Evolutionary conservation across 2,888 invertebrate species (phyloP), one percentile per base, ranked within the genome.

Genomic region (Eumacrocentrus americanus): DNA sequence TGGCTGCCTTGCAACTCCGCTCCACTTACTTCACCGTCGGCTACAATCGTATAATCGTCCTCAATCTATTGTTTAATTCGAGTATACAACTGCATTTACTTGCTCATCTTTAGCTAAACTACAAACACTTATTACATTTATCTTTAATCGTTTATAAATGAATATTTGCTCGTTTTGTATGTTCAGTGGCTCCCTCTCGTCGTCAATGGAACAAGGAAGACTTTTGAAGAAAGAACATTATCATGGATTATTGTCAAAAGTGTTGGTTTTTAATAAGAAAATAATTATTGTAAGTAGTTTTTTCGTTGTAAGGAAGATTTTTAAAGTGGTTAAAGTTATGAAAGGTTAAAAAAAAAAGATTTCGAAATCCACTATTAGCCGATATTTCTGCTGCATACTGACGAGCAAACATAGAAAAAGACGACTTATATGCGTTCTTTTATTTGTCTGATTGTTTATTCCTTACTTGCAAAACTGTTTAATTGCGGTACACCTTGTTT

Each of bases 71-170:
- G 47, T 35, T 52, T 53, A 63, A 66, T 73, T 72, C 71, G 74
- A 78, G 72, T 75, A 78, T 76, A 77, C 76, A 76, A 74, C 74
- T 74, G 48, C 22, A 57, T 48, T 58, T 44, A 58, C 20, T 58
- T 52, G 9, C 64, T 58, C 75, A 70, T 73, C 75, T 77, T 78
- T 77, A 74, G 72, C 78, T 80, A 80, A 71, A 72, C 80, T 80
- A 79, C 78, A 68, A 73, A 80, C 80, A 80, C 76, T 78, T 77
- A 80, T 72, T 77, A 80, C 79, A 79, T 76, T 77, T 78, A 79
- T 76, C 18, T 50, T 57, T 42, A 47, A 53, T 50, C 57, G 23
- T 59, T 61, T 50, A 46, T 6, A 29, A 29, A 29, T 29, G 29
- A 51, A 38, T 40, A 54, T 60, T 57, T 57, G 42, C 29, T 29